phyloP scores from a whole-genome alignment of 2,797 vertebrate genomes.

The Pteropus rufus region DNA sequence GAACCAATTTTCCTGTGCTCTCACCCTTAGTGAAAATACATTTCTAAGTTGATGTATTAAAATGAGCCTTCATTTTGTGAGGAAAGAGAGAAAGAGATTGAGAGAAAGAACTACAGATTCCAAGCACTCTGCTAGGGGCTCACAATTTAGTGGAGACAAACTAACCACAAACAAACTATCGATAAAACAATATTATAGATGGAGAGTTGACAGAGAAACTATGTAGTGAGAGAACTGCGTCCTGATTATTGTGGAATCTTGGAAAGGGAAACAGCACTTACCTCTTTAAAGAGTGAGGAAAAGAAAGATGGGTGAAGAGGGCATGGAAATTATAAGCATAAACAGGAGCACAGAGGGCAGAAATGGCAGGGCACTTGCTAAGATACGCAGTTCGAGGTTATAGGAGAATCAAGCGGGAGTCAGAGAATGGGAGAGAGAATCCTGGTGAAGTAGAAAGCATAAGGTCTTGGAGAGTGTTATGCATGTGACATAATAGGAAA shows the following conservation, averaged over 20 bases:
- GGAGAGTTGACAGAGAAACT: not conserved
- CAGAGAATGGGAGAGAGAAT: not conserved
- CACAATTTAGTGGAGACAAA: not conserved
- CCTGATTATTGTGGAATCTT: not conserved
- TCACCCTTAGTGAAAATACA: not conserved
- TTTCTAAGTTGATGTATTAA: not conserved
- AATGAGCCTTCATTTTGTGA: not conserved
- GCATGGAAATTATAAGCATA: not conserved
- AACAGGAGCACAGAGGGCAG: not conserved
- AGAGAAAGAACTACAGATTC: not conserved
- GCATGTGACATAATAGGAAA: not conserved
- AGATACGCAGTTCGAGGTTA: not conserved
- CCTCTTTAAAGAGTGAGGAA: not conserved
- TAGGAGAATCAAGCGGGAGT: not conserved
- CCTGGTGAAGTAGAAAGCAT: not conserved
- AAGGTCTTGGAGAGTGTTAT: not conserved
- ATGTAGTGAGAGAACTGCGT: not conserved
- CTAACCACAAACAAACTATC: not conserved
- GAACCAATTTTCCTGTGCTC: not conserved
- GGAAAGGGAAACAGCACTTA: not conserved
- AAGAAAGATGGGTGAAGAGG: not conserved
- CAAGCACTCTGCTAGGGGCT: not conserved
- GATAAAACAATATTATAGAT: not conserved
- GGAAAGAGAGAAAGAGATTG: not conserved
- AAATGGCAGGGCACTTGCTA: not conserved